phyloP scores from a whole-genome alignment of 2,888 invertebrate species.

The Aporophyla nigra region DNA sequence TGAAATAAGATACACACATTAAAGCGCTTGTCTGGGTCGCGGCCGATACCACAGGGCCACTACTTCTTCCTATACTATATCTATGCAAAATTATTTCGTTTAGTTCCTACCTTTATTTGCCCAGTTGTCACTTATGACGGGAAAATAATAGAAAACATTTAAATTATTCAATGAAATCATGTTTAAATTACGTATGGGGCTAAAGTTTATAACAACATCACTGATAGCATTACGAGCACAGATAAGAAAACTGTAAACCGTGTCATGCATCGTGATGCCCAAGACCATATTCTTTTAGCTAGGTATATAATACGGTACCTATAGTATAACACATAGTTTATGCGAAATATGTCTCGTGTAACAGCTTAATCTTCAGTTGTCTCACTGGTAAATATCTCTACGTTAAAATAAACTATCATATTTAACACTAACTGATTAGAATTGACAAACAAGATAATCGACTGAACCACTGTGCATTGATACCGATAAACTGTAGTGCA shows the following conservation, averaged over 20 bases:
- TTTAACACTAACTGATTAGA: slow-evolving; percentile 37
- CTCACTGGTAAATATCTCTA: slow-evolving; percentile 15
- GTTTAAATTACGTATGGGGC: neutral
- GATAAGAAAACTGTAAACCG: slow-evolving; percentile 10
- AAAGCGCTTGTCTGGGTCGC: no score
- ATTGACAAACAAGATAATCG: slow-evolving; percentile 42
- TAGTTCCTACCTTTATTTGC: no score
- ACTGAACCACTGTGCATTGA: slow-evolving; percentile 25
- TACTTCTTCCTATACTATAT: neutral
- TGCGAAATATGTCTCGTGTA: slow-evolving; percentile 1
- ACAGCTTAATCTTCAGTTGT: slow-evolving; percentile 4
- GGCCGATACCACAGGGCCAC: no score
- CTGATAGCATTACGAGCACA: slow-evolving; percentile 4
- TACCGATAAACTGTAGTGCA: slow-evolving; percentile 20
- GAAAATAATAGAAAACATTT: neutral
- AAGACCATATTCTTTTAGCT: neutral
- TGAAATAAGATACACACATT: no score
- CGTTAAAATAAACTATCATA: slow-evolving; percentile 24
- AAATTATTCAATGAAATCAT: slow-evolving; percentile 12
- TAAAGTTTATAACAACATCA: slow-evolving; percentile 15
- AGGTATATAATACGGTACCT: neutral
- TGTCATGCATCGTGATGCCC: neutral
- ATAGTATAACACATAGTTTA: neutral
- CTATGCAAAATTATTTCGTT: neutral
- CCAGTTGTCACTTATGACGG: neutral